phyloP scores from a whole-genome alignment of 1,140 invertebrate genomes.

The Habropoda laboriosa region DNA sequence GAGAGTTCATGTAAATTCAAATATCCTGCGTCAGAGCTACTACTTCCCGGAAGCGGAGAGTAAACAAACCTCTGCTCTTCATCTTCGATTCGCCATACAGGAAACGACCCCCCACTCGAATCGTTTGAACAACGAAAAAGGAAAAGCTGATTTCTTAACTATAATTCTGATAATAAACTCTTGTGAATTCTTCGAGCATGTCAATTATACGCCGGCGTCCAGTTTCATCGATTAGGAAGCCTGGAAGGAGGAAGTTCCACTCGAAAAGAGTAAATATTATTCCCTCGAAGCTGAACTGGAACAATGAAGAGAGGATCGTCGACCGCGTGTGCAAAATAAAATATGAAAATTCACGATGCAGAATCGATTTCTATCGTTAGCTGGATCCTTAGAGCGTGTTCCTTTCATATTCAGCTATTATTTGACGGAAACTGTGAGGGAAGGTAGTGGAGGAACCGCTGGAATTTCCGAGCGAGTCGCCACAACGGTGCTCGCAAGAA shows the following conservation, averaged over 20 bases:
- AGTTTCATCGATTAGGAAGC: neutral
- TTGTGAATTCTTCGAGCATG: too few species aligned
- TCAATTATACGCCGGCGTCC: too few species aligned
- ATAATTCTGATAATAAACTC: too few species aligned
- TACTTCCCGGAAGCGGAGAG: neutral
- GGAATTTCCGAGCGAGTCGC: slow-evolving; percentile 23
- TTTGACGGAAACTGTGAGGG: slow-evolving; percentile 1
- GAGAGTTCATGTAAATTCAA: slow-evolving; percentile 9
- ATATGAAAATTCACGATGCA: neutral
- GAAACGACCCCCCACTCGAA: neutral
- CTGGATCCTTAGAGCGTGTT: neutral
- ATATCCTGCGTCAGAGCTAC: slow-evolving; percentile 1
- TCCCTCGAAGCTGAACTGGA: neutral
- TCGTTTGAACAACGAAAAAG: neutral
- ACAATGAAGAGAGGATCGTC: neutral
- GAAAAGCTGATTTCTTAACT: too few species aligned
- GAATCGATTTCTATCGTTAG: slow-evolving; percentile 4
- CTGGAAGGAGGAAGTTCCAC: neutral
- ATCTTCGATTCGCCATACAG: neutral
- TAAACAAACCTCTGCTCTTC: neutral
- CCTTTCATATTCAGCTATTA: slow-evolving; percentile 35
- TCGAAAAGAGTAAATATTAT: neutral
- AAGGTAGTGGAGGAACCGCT: neutral
- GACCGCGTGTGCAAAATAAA: neutral
- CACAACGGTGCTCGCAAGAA: slow-evolving; percentile 19